Evolutionary conservation across 2,888 invertebrate species (phyloP), one percentile per base, ranked within the genome.

Genomic region (Drosophila basisetae): DNA sequence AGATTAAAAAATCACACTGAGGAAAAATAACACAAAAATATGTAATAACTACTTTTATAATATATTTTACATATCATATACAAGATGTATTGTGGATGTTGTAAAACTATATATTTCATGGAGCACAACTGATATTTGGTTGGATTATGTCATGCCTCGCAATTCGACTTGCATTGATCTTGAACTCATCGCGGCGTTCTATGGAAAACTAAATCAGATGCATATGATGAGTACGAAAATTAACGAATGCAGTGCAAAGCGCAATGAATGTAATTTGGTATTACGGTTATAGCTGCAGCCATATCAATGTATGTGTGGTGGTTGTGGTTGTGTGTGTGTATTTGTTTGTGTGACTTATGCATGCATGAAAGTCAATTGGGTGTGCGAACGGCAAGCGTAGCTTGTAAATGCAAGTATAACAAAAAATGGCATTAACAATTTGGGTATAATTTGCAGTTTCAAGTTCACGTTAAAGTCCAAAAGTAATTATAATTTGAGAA

Each of bases 301-400:
- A 73, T 63, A 70, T 69, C 59, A 54, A 69, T 59, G 61, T 76
- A 31, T 53, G 22, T 39, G 49, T 59, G 22, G 22, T 13, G 53
- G 18, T 25, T 43, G n/a, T 37, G 16, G 1, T 2, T 13, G 35
- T 54, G 62, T 76, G 33, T 53, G 18, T 39, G 47, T 59, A 13
- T 41, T 16, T 55, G n/a, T n/a, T 5, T 76, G 33, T 53, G 22
- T 39, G 50, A 22, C 60, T 60, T 60, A 68, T 33, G 71, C 64
- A 52, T 73, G 68, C 68, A 70, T 69, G 54, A 75, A 75, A 80
- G 80, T 83, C 85, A 80, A 80, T 80, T 77, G 83, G 77, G 77
- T 84, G 83, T 74, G 77, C 66, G 55, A 62, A 73, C 59, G 64
- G 76, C 62, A 33, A 47, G 41, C 58, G 39, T 5, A 30, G 30